Evolutionary conservation across 2,888 invertebrate species (phyloP).

Genomic region (Abrostola triplasia): DNA sequence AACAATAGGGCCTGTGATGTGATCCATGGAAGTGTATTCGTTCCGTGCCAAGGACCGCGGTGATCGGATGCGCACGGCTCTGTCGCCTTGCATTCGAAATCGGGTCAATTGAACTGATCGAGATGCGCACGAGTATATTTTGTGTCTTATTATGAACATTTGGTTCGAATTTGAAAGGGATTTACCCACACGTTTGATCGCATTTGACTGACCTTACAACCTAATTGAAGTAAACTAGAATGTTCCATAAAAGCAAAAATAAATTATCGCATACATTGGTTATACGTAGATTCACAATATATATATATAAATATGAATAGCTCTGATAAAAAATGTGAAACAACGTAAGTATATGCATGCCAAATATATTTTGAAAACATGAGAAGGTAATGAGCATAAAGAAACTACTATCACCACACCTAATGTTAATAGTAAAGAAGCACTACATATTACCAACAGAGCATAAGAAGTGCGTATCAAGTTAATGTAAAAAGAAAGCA

Average conservation of each 20-base stretch:
- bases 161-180: constrained; percentile 32
- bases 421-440: not conserved
- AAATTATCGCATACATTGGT: not conserved
- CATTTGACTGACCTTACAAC: not conserved
- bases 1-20: constrained; percentile 78
- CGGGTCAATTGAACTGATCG: constrained; percentile 67
- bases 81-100: constrained; percentile 78
- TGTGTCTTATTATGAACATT: constrained; percentile 29
- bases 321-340: not conserved
- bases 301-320: not conserved
- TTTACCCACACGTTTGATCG: not conserved
- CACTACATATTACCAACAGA: constrained; percentile 1
- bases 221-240: too few species aligned
- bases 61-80: constrained; percentile 75
- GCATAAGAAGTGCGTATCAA: not conserved
- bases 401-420: not conserved
- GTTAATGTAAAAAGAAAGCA: constrained; percentile 19
- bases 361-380: too few species aligned
- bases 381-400: not conserved
- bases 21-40: constrained; percentile 74
- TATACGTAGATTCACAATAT: not conserved
- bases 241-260: not conserved
- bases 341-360: not conserved
- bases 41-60: constrained; percentile 82
- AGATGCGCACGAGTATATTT: constrained; percentile 39